A percentile compares a stretch with the other conserved stretches of the same genome.
These are phyloP conservation scores for Leucoraja ocellata DNA, from an alignment of 2,797 vertebrate species.

Conservation along the genomic window DNA sequence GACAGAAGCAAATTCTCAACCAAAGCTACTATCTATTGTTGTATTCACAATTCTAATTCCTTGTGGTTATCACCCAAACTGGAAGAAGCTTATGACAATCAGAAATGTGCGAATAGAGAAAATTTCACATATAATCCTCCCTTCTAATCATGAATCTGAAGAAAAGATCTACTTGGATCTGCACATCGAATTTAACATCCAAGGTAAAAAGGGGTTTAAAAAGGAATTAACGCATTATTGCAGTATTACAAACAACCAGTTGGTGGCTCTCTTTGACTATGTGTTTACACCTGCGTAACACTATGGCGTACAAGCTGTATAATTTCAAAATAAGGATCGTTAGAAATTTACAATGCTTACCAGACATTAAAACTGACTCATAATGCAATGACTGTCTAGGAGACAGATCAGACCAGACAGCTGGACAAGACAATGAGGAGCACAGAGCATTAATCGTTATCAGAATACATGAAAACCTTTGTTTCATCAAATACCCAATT, in stretches of 20 bases:
- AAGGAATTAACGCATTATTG: constrained; percentile 39
- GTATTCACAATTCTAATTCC: background rate
- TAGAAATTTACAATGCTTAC: constrained; percentile 95
- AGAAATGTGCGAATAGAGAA: background rate
- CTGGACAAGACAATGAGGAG: constrained; percentile 73
- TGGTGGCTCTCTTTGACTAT: constrained; percentile 80
- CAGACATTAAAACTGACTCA: constrained; percentile 89
- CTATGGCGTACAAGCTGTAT: constrained; percentile 67
- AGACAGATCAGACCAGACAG: constrained; percentile 85
- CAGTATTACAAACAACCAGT: constrained; percentile 53
- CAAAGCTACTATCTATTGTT: background rate
- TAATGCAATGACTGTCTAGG: constrained; percentile 84
- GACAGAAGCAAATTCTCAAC: background rate
- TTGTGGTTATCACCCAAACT: background rate
- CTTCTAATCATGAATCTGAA: background rate
- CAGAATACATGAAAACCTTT: constrained; percentile 72
- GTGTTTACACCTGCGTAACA: constrained; percentile 49
- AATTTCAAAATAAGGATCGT: constrained; percentile 91
- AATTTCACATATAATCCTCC: background rate
- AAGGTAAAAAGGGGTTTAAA: background rate
- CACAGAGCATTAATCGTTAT: constrained; percentile 70
- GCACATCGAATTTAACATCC: background rate
- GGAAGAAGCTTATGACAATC: background rate
- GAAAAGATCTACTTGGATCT: background rate
- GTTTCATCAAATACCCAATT: constrained; percentile 85